phyloP scores from a whole-genome alignment of 2,888 invertebrate species.

The Euproctis similis region DNA sequence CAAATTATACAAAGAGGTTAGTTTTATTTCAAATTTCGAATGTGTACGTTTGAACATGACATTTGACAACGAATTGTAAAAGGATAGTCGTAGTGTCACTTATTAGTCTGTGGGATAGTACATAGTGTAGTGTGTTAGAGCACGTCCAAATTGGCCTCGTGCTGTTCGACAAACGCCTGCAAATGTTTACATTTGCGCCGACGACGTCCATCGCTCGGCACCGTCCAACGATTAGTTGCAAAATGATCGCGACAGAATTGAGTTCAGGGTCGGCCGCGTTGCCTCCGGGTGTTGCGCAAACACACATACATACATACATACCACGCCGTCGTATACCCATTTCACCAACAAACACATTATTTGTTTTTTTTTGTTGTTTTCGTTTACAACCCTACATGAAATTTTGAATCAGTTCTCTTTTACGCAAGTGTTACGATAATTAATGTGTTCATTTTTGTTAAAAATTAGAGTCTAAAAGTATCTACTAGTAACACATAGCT shows the following conservation, averaged over 20 bases:
- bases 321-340: slow-evolving; percentile 28
- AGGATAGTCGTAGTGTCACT: no score
- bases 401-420: slow-evolving; percentile 13
- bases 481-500: no score
- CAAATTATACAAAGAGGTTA: no score
- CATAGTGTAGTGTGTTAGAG: slow-evolving; percentile 39
- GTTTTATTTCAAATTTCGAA: no score
- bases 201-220: slow-evolving; percentile 46
- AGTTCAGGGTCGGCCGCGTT: slow-evolving; percentile 68
- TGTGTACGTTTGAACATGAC: no score
- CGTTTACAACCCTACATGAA: slow-evolving; percentile 12
- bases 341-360: slow-evolving; percentile 32
- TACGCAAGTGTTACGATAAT: slow-evolving; percentile 9
- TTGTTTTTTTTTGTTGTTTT: slow-evolving; percentile 17
- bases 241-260: slow-evolving; percentile 68
- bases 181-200: slow-evolving; percentile 74
- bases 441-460: no score
- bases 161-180: slow-evolving; percentile 60
- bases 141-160: slow-evolving; percentile 66
- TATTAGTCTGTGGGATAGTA: slow-evolving; percentile 35
- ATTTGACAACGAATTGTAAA: no score
- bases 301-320: no score
- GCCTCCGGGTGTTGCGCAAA: slow-evolving; percentile 71
- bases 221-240: slow-evolving; percentile 67
- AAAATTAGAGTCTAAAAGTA: no score